phyloP scores from a whole-genome alignment of 1,140 invertebrate genomes.

The Trichomalopsis sarcophagae region DNA sequence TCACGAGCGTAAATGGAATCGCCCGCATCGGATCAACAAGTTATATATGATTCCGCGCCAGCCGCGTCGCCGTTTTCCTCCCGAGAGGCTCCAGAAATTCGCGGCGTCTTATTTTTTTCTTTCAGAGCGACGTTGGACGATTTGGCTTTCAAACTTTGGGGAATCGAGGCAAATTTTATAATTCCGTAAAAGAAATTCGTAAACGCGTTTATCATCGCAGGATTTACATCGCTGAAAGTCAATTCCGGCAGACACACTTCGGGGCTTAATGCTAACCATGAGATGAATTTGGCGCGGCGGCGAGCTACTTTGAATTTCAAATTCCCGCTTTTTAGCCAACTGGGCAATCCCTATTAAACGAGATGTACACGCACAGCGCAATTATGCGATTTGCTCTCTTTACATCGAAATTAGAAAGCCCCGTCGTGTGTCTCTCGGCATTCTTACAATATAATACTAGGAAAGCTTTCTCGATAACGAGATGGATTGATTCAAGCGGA shows the following conservation, averaged over 20 bases:
- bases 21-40: conserved; percentile 19
- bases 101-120: too few relatives aligned
- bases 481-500: background rate
- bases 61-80: too few relatives aligned
- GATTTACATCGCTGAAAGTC: too few relatives aligned
- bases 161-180: background rate
- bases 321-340: background rate
- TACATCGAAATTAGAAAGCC: background rate
- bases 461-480: background rate
- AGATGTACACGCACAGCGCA: background rate
- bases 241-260: too few relatives aligned
- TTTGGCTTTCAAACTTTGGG: background rate
- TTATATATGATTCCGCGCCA: background rate
- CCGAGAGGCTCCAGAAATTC: too few relatives aligned
- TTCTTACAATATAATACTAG: too few relatives aligned
- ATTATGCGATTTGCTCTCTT: background rate
- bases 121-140: background rate
- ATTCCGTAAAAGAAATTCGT: too few relatives aligned
- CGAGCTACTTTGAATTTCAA: background rate
- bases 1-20: conserved; percentile 1
- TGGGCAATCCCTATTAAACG: background rate
- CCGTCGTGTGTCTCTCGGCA: background rate
- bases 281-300: background rate
- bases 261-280: background rate
- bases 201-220: too few relatives aligned